phyloP scores from a whole-genome alignment of 1,140 invertebrate genomes.

The Lepidurus couesii region DNA sequence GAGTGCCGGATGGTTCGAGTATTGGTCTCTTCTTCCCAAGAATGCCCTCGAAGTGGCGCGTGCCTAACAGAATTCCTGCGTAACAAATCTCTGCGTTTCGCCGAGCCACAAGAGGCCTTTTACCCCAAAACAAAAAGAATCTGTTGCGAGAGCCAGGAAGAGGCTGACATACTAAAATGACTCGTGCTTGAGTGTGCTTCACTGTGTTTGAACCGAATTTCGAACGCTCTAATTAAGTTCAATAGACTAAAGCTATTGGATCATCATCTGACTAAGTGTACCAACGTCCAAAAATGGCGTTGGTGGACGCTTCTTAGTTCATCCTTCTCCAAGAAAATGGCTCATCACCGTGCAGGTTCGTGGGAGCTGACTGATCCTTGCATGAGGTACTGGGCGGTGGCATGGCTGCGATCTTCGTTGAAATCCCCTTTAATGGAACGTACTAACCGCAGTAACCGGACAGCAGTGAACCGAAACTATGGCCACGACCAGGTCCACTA shows the following conservation, averaged over 20 bases:
- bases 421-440: conserved; percentile 8
- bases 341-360: neutral
- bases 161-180: too few relatives aligned
- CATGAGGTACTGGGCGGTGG: neutral
- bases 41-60: neutral
- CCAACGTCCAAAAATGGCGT: too few relatives aligned
- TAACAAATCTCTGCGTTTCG: neutral
- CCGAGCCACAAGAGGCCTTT: too few relatives aligned
- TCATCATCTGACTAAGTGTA: too few relatives aligned
- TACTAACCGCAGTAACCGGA: conserved; percentile 22
- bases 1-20: neutral
- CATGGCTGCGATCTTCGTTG: neutral
- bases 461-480: neutral
- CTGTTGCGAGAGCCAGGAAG: too few relatives aligned
- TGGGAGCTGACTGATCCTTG: conserved; percentile 3
- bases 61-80: neutral
- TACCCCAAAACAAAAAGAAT: too few relatives aligned
- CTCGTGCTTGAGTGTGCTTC: too few relatives aligned
- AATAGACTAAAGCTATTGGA: too few relatives aligned
- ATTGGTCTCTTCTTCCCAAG: neutral
- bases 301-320: neutral
- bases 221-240: too few relatives aligned
- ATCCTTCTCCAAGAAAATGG: neutral
- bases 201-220: too few relatives aligned
- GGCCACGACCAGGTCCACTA: neutral